Evolutionary conservation across 2,797 vertebrate genomes (phyloP), one percentile per base, ranked within the genome.

Genomic region (Pelodytes ibericus): DNA sequence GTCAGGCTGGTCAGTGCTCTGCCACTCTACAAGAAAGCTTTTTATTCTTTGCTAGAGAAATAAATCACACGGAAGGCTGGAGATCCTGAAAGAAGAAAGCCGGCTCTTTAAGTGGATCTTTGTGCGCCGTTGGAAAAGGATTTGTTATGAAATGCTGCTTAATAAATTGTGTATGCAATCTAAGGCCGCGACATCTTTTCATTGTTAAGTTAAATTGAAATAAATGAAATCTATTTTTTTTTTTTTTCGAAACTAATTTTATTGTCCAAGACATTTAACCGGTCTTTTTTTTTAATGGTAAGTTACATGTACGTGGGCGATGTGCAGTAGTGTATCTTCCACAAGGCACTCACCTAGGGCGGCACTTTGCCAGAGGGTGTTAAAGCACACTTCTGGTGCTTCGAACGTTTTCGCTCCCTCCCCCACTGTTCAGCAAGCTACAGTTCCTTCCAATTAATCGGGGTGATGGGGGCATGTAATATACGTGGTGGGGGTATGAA

Each of bases 11-110:
- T 22, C 73, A 68, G 33, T 61, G 36, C 51, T 75, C 61, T 61
- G 56, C 73, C 73, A 75, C 73, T 75, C 68, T 75, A 68, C 53
- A 33, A 70, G 53, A 70, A 62, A 25, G 44, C 58, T 56, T 70
- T 75, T 63, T 53, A 56, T 75, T 75, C 73, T 75, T 61, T 62
- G 65, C 65, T 49, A n/a, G 20, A 25, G 65, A 75, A 69, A 69
- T 31, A 62, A 70, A 75, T 75, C 74, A 62, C 66, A 70, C 58
- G 74, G 57, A 69, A 70, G 41, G 18, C 57, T 75, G 74, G 59
- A 69, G 65, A 75, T 70, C 29, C 65, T 75, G 74, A 75, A 75
- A 62, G 53, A 26, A 22, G 41, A 75, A 41, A 56, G 57, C 65
- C 63, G 39, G 66, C 20, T 49, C 69, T 70, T n/a, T 62, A 58